Evolutionary conservation across 2,888 invertebrate genomes (phyloP), one percentile per base, ranked within the genome.

Genomic region (Ametastegia equiseti): DNA sequence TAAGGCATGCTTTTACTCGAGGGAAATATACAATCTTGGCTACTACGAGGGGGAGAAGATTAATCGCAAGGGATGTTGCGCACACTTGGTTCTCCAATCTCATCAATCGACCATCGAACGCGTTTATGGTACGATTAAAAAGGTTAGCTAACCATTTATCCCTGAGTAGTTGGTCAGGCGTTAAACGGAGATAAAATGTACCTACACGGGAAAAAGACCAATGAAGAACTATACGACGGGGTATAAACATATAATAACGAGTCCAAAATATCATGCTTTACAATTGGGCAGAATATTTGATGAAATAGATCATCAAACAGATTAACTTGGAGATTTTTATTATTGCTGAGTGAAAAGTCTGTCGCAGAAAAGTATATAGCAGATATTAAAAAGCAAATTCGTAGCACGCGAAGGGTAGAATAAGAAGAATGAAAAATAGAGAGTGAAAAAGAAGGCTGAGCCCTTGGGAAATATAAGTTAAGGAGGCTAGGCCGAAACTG

Each of bases 401-500:
- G n/a, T 11, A 1, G 11, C 71, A n/a, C 7, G 23, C 45, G 11
- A 15, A 39, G 19, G 39, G n/a, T 7, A 54, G 2, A 23, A 11
- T 36, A 67, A 11, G 67, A 67, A 42, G 39, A 67, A 39, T 36
- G 67, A 67, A 67, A 39, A 23, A 67, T 23, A 23, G n/a, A 15
- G 39, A 39, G 23, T 11, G 11, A 19, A 36, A 11, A 39, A 39
- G 39, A 9, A 11, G 23, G 19, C 19, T 36, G n/a, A 15, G 42
- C 71, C 71, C 71, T 45, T 27, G 71, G 71, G 71, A 71, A 71
- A 71, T 71, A 71, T 71, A 71, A 71, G 27, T 71, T 45, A 47
- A 19, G 71, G 71, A 45, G 27, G 45, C 30, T 23, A 27, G 23
- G n/a, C 71, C 71, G 27, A 71, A 47, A 71, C 71, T 27, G 71